phyloP scores from a whole-genome alignment of 2,113 vertebrate genomes.

The Myrmecophaga tridactyla region DNA sequence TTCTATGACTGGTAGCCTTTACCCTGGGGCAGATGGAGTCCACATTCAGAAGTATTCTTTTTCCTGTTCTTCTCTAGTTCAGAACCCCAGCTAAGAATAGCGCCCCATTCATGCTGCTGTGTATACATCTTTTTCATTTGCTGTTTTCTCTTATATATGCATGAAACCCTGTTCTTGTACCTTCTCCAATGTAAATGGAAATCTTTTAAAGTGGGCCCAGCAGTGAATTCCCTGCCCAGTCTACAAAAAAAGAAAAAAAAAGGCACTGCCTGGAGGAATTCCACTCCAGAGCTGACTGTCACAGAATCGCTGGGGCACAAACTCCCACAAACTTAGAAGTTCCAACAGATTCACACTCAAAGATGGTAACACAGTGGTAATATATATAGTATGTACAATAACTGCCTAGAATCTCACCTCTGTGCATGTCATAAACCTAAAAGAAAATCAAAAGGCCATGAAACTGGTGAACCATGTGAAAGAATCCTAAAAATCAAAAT shows the following conservation, averaged over 20 bases:
- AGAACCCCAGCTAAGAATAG: conserved; percentile 63
- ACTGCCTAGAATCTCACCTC: not conserved
- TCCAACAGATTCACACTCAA: not conserved
- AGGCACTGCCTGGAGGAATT: not conserved
- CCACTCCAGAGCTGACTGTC: not conserved
- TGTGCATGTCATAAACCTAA: not conserved
- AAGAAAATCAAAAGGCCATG: not conserved
- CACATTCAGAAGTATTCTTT: conserved; percentile 49
- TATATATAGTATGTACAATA: not conserved
- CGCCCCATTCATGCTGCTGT: conserved; percentile 46
- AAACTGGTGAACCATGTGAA: not conserved
- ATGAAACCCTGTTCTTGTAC: conserved; percentile 57
- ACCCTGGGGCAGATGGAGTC: not conserved
- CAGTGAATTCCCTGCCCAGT: conserved; percentile 27
- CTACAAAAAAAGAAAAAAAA: conserved; percentile 45
- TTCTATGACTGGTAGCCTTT: conserved; percentile 55
- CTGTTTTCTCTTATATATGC: conserved; percentile 48
- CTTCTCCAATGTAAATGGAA: conserved; percentile 67
- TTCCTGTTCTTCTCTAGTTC: conserved; percentile 62
- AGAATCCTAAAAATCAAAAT: conserved; percentile 32
- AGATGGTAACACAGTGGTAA: not conserved
- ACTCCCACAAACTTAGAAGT: not conserved
- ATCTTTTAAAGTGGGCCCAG: conserved; percentile 50
- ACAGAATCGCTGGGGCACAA: not conserved
- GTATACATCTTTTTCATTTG: conserved; percentile 44